Evolutionary conservation across 2,113 vertebrate genomes (phyloP).

Genomic region (Collichthys lucidus): DNA sequence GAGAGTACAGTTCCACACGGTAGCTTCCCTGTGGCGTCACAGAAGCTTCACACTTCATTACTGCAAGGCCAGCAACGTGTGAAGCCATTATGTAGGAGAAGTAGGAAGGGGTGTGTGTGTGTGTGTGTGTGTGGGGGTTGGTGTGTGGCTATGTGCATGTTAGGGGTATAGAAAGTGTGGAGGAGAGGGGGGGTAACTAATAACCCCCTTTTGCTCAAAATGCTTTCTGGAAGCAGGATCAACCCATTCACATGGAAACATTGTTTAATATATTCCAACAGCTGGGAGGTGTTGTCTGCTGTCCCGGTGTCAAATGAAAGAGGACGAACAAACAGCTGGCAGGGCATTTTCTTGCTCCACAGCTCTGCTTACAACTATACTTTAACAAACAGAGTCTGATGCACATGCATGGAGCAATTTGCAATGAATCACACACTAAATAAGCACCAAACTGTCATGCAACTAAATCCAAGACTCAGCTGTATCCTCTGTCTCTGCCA

Average conservation of each 20-base stretch:
- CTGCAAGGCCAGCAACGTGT: conserved; percentile 68
- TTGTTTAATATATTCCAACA: conserved; percentile 73
- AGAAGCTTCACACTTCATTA: conserved; percentile 81
- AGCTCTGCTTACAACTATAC: conserved; percentile 56
- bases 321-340: conserved; percentile 72
- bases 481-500: conserved; percentile 40
- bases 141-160: not conserved
- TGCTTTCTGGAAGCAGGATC: conserved; percentile 59
- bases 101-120: conserved; percentile 16
- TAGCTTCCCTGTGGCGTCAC: conserved; percentile 63
- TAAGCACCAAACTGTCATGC: conserved; percentile 53
- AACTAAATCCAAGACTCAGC: conserved; percentile 30
- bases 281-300: conserved; percentile 71
- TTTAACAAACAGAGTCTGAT: conserved; percentile 55
- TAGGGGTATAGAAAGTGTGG: not conserved
- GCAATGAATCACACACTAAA: conserved; percentile 44
- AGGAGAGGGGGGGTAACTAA: conserved; percentile 46
- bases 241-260: conserved; percentile 67
- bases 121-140: not conserved
- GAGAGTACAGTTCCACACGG: conserved; percentile 58
- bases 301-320: conserved; percentile 71
- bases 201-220: conserved; percentile 54
- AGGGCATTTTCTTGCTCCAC: conserved; percentile 57
- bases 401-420: conserved; percentile 52
- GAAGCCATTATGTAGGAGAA: conserved; percentile 70